Conservation (phyloP, 2,888 invertebrate genomes). For the Liopterus haemorrhoidalis region DNA sequence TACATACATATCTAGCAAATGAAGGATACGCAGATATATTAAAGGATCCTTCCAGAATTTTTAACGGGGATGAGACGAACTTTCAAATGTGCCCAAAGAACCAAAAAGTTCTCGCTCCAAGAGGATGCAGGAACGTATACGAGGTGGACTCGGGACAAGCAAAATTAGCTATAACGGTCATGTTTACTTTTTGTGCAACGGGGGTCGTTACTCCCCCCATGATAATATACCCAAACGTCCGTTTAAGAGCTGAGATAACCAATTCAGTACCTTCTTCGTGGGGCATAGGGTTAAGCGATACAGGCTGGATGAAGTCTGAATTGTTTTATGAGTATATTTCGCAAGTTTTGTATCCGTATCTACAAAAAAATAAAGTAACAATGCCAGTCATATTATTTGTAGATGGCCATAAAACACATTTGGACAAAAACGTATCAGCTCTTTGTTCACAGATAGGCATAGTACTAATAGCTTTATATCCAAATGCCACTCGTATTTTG, state of each 20-base stretch:
- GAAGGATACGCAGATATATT: slow-evolving; percentile 21
- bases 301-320: slow-evolving; percentile 43
- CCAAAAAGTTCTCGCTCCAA: slow-evolving; percentile 26
- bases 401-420: slow-evolving; percentile 31
- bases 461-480: slow-evolving; percentile 34
- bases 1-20: slow-evolving; percentile 24
- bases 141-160: slow-evolving; percentile 34
- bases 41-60: slow-evolving; percentile 29
- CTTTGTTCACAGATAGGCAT: slow-evolving; percentile 14
- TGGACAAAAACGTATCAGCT: slow-evolving; percentile 9
- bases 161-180: slow-evolving; percentile 38
- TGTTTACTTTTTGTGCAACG: slow-evolving; percentile 39
- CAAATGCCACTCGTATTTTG: slow-evolving; percentile 34
- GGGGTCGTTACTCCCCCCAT: slow-evolving; percentile 37
- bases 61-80: slow-evolving; percentile 34
- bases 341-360: slow-evolving; percentile 36
- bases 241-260: slow-evolving; percentile 37
- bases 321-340: slow-evolving; percentile 41
- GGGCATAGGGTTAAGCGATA: slow-evolving; percentile 41
- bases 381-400: slow-evolving; percentile 41
- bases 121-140: too few relatives aligned
- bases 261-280: slow-evolving; percentile 38
- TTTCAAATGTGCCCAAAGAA: slow-evolving; percentile 30
- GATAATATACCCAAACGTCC: slow-evolving; percentile 39
- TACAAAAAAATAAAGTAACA: slow-evolving; percentile 31